These are phyloP conservation scores for Ammospiza nelsoni DNA, from an alignment of 2,113 vertebrate species.

Conservation along the genomic window DNA sequence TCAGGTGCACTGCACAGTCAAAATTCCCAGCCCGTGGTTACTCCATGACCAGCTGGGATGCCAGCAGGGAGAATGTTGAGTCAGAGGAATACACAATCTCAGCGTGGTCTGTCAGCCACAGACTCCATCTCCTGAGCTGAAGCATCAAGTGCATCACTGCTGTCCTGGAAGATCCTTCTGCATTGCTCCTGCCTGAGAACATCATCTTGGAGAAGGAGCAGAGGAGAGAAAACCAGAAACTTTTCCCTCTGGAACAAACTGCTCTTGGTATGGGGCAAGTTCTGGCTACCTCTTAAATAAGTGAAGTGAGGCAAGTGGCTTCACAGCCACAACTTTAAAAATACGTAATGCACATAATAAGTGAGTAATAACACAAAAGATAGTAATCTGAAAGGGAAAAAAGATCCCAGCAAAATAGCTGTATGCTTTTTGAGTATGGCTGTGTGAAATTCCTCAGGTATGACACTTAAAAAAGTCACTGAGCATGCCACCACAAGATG, in stretches of 20 bases:
- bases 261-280: background rate
- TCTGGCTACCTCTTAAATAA: background rate
- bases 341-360: background rate
- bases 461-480: background rate
- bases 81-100: background rate
- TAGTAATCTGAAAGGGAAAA: background rate
- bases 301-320: background rate
- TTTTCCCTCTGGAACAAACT: background rate
- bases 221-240: background rate
- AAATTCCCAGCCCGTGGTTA: fast-evolving
- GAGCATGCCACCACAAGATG: slow-evolving; percentile 38
- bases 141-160: background rate
- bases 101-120: background rate
- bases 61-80: background rate
- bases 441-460: background rate
- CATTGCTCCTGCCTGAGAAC: background rate
- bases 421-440: background rate
- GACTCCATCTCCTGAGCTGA: background rate
- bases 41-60: background rate
- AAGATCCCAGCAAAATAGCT: background rate
- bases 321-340: background rate
- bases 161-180: background rate
- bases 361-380: background rate
- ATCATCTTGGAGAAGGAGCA: background rate
- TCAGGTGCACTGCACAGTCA: background rate